A percentile compares a stretch with the other conserved stretches of the same genome.
Conservation (phyloP, 1,140 invertebrate species). For the Bathynomus jamesi region DNA sequence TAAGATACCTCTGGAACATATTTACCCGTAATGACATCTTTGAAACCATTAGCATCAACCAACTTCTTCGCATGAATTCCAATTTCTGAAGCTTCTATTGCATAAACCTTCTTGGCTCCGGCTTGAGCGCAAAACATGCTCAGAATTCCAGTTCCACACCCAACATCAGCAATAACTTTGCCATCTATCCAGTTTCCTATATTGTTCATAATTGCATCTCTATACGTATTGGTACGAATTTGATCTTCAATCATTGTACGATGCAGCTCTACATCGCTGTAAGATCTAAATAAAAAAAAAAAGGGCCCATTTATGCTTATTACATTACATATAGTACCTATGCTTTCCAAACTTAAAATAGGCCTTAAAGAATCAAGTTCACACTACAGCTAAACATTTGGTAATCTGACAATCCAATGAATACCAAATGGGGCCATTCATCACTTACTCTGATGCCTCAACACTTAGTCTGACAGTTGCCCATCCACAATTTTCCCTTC, state of each 20-base stretch:
- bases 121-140: conserved; percentile 94
- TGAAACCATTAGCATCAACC: conserved; percentile 30
- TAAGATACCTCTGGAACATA: too few species aligned
- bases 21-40: conserved; percentile 31
- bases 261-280: conserved; percentile 96
- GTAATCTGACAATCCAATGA: too few species aligned
- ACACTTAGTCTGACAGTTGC: too few species aligned
- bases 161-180: conserved; percentile 88
- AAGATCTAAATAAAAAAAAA: too few species aligned
- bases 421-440: too few species aligned
- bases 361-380: too few species aligned
- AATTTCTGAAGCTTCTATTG: conserved; percentile 84
- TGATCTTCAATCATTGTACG: conserved; percentile 87
- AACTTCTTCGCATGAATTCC: conserved; percentile 71
- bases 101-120: conserved; percentile 86
- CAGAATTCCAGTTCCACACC: conserved; percentile 92
- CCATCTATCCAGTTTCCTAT: conserved; percentile 41
- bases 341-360: too few species aligned
- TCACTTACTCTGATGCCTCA: too few species aligned
- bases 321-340: too few species aligned
- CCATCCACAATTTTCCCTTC: too few species aligned
- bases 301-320: too few species aligned
- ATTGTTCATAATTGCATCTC: conserved; percentile 83
- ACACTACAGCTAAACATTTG: too few species aligned
- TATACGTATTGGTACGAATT: conserved; percentile 85